Base-by-base conservation (phyloP, 2,113 vertebrate species). In the Turdus rufiventris region DNA sequence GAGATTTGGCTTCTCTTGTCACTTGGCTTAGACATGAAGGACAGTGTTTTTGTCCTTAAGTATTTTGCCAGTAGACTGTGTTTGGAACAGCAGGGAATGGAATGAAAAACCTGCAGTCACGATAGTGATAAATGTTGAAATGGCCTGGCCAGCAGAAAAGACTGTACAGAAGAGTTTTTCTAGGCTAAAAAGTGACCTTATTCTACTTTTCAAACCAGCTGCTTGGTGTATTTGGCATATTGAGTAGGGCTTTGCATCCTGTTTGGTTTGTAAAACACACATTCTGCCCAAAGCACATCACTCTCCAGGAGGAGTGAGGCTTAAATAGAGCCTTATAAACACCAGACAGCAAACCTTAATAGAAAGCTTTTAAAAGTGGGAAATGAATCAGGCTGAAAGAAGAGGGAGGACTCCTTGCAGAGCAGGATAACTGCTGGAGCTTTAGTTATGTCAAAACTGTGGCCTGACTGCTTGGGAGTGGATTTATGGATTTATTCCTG, bases 281-380 rank as follows among this genome's bases (percentile, higher is more conserved):
- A 16, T 28, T 63, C n/a, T 92, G 62, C 75, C 48, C 63, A n/a
- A 50, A 75, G 75, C 29, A 38, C 0, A 0, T 23, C 51, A n/a
- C 16, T 26, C 63, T 94, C 18, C 12, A 51, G 40, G 72, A 63
- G 58, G 25, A 83, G 38, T 18, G 45, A 33, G 65, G 26, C 76
- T 84, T 76, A n/a, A 84, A 29, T 1, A 4, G 54, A 75, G n/a
- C 63, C 42, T 76, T 65, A 31, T 16, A 25, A 74, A 70, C 21
- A 67, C 26, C 62, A 67, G 33, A 36, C 53, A 85, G 78, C 53
- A 78, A 38, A 33, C 67, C 48, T 67, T 51, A 54, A 34, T 11
- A 54, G 65, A 53, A 73, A 45, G 60, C 53, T 88, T 87, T 88
- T 63, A 47, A 54, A 85, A 92, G 14, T 65, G 57, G 71, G 10